Evolutionary conservation across 2,113 vertebrate species (phyloP).

Genomic region (Mionectes macconnelli): DNA sequence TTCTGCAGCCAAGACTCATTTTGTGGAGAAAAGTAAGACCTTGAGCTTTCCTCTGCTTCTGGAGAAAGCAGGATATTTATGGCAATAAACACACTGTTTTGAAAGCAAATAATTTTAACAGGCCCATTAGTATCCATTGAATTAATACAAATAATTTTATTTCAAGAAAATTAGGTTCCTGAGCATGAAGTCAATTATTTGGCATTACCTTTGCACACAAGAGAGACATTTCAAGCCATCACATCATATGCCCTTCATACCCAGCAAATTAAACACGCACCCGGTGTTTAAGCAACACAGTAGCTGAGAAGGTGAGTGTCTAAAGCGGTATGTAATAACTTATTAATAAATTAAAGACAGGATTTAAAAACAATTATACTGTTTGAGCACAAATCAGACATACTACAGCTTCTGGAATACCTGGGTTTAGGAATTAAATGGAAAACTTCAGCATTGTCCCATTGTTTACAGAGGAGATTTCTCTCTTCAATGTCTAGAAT

Average conservation of each 20-base stretch:
- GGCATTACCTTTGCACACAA: not conserved
- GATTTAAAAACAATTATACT: not conserved
- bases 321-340: not conserved
- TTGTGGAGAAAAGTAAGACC: not conserved
- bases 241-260: not conserved
- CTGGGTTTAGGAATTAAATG: not conserved
- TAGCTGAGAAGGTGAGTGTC: not conserved
- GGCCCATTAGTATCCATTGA: not conserved
- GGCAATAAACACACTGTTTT: not conserved
- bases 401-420: not conserved
- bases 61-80: not conserved
- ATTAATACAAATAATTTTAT: conserved; percentile 7
- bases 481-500: not conserved
- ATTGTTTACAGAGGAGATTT: not conserved
- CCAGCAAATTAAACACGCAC: not conserved
- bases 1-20: not conserved
- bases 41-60: not conserved
- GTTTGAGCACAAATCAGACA: not conserved
- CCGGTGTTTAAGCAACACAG: not conserved
- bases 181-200: conserved; percentile 25
- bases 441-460: not conserved
- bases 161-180: not conserved
- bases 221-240: conserved; percentile 11
- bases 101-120: conserved; percentile 1
- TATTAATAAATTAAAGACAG: not conserved